These are phyloP conservation scores for Stegodyphus dumicola DNA, from an alignment of 1,140 invertebrate species.

Conservation along the genomic window DNA sequence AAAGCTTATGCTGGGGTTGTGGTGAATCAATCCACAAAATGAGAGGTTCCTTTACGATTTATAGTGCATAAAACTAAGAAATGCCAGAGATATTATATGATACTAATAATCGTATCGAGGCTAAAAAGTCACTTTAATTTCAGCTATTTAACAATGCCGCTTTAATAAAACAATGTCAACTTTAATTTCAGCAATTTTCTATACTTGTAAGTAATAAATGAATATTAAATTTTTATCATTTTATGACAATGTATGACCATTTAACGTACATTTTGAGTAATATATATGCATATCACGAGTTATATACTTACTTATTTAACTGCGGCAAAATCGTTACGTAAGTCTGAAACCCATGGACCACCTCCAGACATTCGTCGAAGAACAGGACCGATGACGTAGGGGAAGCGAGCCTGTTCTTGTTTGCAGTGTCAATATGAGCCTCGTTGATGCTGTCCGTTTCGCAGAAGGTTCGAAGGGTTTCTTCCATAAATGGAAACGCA, in stretches of 20 bases:
- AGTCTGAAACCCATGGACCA: slow-evolving; percentile 64
- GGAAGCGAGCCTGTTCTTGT: neutral
- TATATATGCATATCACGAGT: neutral
- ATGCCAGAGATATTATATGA: too few relatives aligned
- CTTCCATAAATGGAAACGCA: slow-evolving; percentile 64
- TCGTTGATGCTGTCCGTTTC: slow-evolving; percentile 6
- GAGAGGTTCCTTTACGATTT: too few relatives aligned
- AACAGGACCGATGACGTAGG: slow-evolving; percentile 57
- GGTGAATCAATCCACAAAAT: too few relatives aligned
- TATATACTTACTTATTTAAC: slow-evolving; percentile 60
- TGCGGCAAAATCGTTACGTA: slow-evolving; percentile 62
- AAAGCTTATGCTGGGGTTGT: too few relatives aligned
- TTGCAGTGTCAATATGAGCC: neutral
- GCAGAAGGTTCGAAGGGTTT: slow-evolving; percentile 61
- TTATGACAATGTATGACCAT: neutral
- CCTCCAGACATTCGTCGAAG: slow-evolving; percentile 63
- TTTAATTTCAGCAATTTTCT: too few relatives aligned
- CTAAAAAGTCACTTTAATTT: neutral
- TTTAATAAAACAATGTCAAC: too few relatives aligned
- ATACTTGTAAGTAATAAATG: too few relatives aligned
- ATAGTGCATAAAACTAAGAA: too few relatives aligned
- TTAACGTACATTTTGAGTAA: neutral
- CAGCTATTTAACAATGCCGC: too few relatives aligned
- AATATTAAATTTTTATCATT: too few relatives aligned
- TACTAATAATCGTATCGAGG: too few relatives aligned